phyloP scores from a whole-genome alignment of 1,140 invertebrate genomes.

The Plodia interpunctella region DNA sequence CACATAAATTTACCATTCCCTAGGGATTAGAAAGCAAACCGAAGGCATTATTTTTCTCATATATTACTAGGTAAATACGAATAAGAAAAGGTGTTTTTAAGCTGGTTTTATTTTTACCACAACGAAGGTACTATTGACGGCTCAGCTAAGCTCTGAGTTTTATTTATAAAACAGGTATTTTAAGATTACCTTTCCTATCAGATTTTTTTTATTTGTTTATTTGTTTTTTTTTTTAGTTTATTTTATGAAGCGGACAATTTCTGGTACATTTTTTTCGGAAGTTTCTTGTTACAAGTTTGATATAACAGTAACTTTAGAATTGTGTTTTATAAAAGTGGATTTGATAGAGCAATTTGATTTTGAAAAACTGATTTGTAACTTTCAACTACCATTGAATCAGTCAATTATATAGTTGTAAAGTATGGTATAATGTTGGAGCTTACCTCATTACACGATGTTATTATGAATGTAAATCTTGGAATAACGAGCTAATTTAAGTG shows the following conservation, averaged over 20 bases:
- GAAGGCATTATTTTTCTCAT: constrained; percentile 27
- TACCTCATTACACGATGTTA: constrained; percentile 34
- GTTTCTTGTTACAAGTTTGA: too few relatives aligned
- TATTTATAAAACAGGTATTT: neutral
- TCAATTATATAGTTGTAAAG: too few relatives aligned
- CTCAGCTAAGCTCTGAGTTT: constrained; percentile 16
- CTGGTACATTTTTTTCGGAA: too few relatives aligned
- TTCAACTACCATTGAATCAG: too few relatives aligned
- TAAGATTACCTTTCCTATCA: too few relatives aligned
- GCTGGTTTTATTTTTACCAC: constrained; percentile 19
- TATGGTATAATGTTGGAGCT: neutral
- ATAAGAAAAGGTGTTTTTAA: constrained; percentile 21
- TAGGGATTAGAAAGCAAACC: constrained; percentile 26
- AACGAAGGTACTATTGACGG: constrained; percentile 22
- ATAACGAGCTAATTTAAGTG: constrained; percentile 43
- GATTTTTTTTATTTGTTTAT: too few relatives aligned
- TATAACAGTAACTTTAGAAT: too few relatives aligned
- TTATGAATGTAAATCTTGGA: constrained; percentile 39
- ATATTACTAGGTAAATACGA: constrained; percentile 25
- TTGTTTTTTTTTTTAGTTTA: too few relatives aligned
- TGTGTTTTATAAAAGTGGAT: too few relatives aligned
- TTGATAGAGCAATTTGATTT: too few relatives aligned
- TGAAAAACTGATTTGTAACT: too few relatives aligned
- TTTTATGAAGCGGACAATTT: too few relatives aligned
- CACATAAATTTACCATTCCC: constrained; percentile 23